A percentile compares a stretch with the other conserved stretches of the same genome.
Evolutionary conservation across 1,140 invertebrate genomes (phyloP).

Genomic region (Colletes gigas): DNA sequence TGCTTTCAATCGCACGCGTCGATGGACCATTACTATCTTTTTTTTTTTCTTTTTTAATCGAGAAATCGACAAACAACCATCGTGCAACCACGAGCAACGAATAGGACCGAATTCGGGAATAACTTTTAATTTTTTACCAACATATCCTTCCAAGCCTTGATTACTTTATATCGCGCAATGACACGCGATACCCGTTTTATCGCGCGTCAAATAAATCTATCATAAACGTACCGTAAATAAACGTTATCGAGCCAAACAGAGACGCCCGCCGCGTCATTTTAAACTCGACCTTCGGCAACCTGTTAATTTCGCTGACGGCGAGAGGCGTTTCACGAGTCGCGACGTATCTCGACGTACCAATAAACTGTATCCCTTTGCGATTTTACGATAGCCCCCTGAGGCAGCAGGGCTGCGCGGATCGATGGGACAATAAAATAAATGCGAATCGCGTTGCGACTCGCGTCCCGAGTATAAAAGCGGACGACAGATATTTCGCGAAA

Average conservation of each 20-base stretch:
- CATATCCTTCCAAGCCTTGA: too few relatives aligned
- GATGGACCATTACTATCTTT: conserved; percentile 35
- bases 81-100: too few relatives aligned
- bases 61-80: conserved; percentile 2
- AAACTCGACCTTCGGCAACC: too few relatives aligned
- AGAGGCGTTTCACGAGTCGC: neutral
- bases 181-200: too few relatives aligned
- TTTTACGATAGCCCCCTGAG: neutral
- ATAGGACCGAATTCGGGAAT: too few relatives aligned
- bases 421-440: conserved; percentile 34
- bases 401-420: conserved; percentile 17
- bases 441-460: conserved; percentile 26
- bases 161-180: too few relatives aligned
- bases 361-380: neutral
- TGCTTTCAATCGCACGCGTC: conserved; percentile 11
- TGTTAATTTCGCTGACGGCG: neutral
- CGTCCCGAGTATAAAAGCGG: conserved; percentile 27
- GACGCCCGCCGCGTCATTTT: too few relatives aligned
- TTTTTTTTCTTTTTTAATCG: neutral
- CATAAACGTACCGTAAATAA: too few relatives aligned
- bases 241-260: neutral
- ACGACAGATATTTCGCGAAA: conserved; percentile 15
- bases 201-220: too few relatives aligned
- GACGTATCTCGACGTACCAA: neutral
- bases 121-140: too few relatives aligned